Evolutionary conservation across 2,113 vertebrate species (phyloP).

Genomic region (Brachyistius frenatus): DNA sequence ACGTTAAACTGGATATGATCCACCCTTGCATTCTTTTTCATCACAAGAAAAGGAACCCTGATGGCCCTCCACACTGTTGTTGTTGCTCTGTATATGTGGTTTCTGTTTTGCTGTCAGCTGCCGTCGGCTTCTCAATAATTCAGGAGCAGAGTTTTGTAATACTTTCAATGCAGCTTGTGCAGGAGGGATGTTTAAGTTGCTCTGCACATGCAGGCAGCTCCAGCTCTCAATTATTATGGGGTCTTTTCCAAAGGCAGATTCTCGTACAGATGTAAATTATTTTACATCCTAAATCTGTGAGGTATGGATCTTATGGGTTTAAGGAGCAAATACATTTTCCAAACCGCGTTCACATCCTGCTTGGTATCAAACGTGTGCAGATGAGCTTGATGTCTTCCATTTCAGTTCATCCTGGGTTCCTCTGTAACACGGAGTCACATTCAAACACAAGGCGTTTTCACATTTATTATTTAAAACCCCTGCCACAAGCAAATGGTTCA

Average conservation of each 20-base stretch:
- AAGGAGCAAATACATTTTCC: background rate
- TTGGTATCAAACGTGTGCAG: too few species aligned
- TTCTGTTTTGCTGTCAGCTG: slow-evolving; percentile 47
- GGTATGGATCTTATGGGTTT: background rate
- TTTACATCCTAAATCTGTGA: slow-evolving; percentile 8
- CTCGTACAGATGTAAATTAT: background rate
- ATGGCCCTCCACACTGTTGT: slow-evolving; percentile 15
- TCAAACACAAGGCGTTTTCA: slow-evolving; percentile 8
- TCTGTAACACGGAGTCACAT: background rate
- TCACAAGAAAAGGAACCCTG: slow-evolving; percentile 11
- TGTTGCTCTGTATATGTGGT: slow-evolving; percentile 32
- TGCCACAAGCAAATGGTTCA: slow-evolving; percentile 27
- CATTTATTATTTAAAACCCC: background rate
- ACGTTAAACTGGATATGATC: slow-evolving; percentile 34
- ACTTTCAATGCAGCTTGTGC: slow-evolving; percentile 21
- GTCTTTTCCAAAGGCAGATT: slow-evolving; percentile 16
- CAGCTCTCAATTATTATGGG: background rate
- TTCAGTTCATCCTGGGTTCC: too few species aligned
- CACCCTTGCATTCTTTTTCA: slow-evolving; percentile 20
- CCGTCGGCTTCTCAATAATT: slow-evolving; percentile 58
- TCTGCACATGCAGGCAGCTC: slow-evolving; percentile 6
- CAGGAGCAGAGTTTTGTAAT: slow-evolving; percentile 44
- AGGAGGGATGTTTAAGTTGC: slow-evolving; percentile 19
- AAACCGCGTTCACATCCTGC: too few species aligned
- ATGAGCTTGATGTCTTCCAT: too few species aligned